Evolutionary conservation across 2,797 vertebrate species (phyloP), one percentile per base, ranked within the genome.

Genomic region (Aselliscus stoliczkanus): DNA sequence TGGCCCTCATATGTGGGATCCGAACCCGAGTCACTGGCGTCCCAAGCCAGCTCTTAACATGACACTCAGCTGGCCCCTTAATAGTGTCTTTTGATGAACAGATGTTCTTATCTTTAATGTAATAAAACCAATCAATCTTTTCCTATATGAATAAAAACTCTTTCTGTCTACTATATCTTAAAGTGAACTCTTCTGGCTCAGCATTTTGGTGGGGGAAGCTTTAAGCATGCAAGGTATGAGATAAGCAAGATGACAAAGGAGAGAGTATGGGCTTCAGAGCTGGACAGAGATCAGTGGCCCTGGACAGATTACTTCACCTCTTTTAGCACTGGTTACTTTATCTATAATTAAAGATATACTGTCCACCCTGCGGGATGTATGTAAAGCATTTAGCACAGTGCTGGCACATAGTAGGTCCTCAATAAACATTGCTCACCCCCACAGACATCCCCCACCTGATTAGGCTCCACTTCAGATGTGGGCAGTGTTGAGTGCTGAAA

Each of bases 381-480:
- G 23, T 60, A 44, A 72, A 62, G 82, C 42, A 42, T 39, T 75
- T 21, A 54, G 27, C 17, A 90, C 1, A 64, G 31, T 37, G 8
- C 3, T 37, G 17, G 73, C 21, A 31, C 39, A 75, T 0, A 27
- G 42, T 5, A 64, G 47, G 50, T 27, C 37, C 34, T 88, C 44
- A 42, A 29, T 52, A 37, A 75, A 82, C 2, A 34, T 4, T 79
- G 9, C 69, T 88, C 80, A 25, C 21, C 77, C 92, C 90, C 97
- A 97, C 91, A 97, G 97, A 97, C 94, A 97, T 96, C 98, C 97
- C 98, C 98, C 97, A 98, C 97, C 96, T 97, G 95, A 95, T 97
- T 83, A 67, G 83, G 96, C 76, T 96, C 84, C 90, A 34, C 44
- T 47, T 96, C 86, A 97, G 82, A 77, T 54, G 97, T 93, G 96